These are phyloP conservation scores for Ectemnius continuus DNA, from an alignment of 2,888 invertebrate genomes.

Conservation along the genomic window DNA sequence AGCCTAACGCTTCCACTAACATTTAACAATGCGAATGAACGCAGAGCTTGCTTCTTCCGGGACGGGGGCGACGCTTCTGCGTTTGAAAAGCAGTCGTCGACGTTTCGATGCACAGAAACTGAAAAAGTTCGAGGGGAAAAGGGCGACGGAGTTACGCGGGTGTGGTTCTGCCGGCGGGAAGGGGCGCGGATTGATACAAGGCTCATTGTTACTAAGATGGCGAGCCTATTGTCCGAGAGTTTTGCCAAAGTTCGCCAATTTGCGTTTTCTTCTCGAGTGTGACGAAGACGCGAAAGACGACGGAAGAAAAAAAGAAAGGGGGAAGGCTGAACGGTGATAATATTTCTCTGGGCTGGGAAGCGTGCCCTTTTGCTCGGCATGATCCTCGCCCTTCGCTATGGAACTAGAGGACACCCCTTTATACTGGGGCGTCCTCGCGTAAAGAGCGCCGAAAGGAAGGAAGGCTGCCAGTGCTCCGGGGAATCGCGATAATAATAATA, in stretches of 20 bases:
- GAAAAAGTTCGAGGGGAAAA: not conserved
- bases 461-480: slow-evolving; percentile 20
- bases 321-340: slow-evolving; percentile 30
- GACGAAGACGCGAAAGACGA: slow-evolving; percentile 36
- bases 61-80: not conserved
- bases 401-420: slow-evolving; percentile 33
- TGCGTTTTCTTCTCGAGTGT: slow-evolving; percentile 48
- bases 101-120: slow-evolving; percentile 27
- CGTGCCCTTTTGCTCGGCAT: too few species aligned
- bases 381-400: slow-evolving; percentile 5
- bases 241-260: slow-evolving; percentile 60
- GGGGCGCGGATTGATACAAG: slow-evolving; percentile 41
- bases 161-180: not conserved
- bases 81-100: slow-evolving; percentile 28
- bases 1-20: not conserved
- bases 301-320: not conserved
- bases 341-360: slow-evolving; percentile 26
- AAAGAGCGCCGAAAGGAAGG: slow-evolving; percentile 39
- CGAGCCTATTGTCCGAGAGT: slow-evolving; percentile 50
- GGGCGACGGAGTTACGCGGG: not conserved
- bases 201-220: slow-evolving; percentile 49
- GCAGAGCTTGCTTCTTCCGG: slow-evolving; percentile 50
- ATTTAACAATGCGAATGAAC: slow-evolving; percentile 50
- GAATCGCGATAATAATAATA: slow-evolving; percentile 29
- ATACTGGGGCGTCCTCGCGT: slow-evolving; percentile 36